phyloP scores from a whole-genome alignment of 2,888 invertebrate species.

The Cataglyphis albicans region DNA sequence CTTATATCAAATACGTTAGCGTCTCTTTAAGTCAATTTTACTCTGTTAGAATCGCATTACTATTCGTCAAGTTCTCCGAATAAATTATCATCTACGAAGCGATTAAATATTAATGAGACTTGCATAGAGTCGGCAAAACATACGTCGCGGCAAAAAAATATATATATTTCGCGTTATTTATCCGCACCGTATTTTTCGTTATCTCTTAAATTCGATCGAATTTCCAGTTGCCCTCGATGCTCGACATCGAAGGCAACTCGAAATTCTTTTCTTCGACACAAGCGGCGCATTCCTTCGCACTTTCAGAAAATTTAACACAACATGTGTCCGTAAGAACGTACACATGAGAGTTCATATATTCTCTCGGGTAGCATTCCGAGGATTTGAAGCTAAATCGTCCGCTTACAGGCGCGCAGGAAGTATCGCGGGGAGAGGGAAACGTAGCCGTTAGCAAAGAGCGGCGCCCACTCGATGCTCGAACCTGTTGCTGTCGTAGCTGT shows the following conservation, averaged over 20 bases:
- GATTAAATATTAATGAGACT: slow-evolving; percentile 27
- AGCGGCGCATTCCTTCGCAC: neutral
- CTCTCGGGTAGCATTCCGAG: slow-evolving; percentile 59
- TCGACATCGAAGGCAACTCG: too few relatives aligned
- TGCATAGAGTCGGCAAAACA: slow-evolving; percentile 7
- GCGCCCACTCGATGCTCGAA: slow-evolving; percentile 82
- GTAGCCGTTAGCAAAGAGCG: slow-evolving; percentile 80
- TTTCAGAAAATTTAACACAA: neutral
- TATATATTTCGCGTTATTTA: slow-evolving; percentile 4
- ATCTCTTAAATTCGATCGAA: neutral
- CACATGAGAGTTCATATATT: neutral
- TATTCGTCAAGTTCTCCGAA: slow-evolving; percentile 12
- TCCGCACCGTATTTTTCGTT: neutral
- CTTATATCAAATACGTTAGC: neutral
- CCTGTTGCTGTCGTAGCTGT: slow-evolving; percentile 68
- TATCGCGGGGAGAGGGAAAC: slow-evolving; percentile 69
- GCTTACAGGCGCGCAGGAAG: slow-evolving; percentile 61
- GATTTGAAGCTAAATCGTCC: slow-evolving; percentile 68
- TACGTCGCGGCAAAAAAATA: neutral
- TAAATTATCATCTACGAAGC: slow-evolving; percentile 20
- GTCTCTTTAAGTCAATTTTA: neutral
- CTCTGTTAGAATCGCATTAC: slow-evolving; percentile 20
- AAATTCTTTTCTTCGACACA: neutral
- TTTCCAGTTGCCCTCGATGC: neutral
- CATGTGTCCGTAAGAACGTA: neutral